Evolutionary conservation across 2,113 vertebrate genomes (phyloP), one percentile per base, ranked within the genome.

Genomic region (Paramisgurnus dabryanus): DNA sequence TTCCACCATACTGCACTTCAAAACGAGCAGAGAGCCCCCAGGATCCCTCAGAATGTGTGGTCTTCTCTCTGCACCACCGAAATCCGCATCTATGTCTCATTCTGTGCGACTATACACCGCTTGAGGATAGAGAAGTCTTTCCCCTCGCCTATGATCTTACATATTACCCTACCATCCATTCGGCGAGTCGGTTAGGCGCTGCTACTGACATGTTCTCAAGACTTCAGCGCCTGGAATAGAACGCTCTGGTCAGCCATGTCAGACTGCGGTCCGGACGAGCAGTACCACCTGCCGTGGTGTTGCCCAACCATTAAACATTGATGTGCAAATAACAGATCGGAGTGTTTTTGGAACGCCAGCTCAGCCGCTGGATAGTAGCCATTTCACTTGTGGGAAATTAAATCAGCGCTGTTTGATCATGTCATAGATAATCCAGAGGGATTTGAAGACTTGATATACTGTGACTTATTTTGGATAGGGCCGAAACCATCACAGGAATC

Each of bases 41-140:
- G 55, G 73, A 85, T 80, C 68, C 47, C 89, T 63, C 80, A 77
- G 75, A 65, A 74, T 91, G 93, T 92, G 92, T 91, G 90, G 91
- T 91, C 91, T 64, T 66, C 76, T 82, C 83, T 86, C 81, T 72
- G 83, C 88, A 85, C 39, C 84, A 85, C 60, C 78, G 86, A 87
- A 86, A 86, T 50, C 85, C 45, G 83, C 76, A 85, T 87, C 88
- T 88, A 81, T 71, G 57, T 80, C 77, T 81, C 83, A 81, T 78
- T 85, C 83, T 83, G 75, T 85, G 63, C 57, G 55, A 17, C 55
- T 18, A 84, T 43, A 49, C 39, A 81, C 43, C 50, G 45, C 55
- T 50, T 8, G 17, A 67, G 72, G 80, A 76, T 76, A 55, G 27
- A 82, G 77, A 82, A 69, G 79, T 53, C 67, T 80, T 79, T 66